Conservation (phyloP, 2,113 vertebrate genomes). For the Apaloderma vittatum region DNA sequence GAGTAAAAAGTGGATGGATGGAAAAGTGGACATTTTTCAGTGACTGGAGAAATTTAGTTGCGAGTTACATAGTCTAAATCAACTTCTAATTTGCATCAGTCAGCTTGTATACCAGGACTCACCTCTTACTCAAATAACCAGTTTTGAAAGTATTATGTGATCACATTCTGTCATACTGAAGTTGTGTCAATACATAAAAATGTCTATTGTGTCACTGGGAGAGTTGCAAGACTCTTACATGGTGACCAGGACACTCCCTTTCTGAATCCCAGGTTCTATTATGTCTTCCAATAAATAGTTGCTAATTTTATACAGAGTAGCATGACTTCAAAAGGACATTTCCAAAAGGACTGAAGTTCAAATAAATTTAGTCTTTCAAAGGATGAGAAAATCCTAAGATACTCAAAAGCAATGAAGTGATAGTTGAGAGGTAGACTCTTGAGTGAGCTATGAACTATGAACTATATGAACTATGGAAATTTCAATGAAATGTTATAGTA, state of each 20-base stretch:
- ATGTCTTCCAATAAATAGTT: background rate
- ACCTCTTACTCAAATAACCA: background rate
- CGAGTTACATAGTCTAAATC: rapidly evolving
- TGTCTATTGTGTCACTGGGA: background rate
- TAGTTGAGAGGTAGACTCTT: background rate
- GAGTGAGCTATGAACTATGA: background rate
- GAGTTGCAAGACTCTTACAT: background rate
- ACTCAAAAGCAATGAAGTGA: background rate
- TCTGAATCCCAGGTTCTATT: background rate
- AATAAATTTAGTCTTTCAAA: background rate
- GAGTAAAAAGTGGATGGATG: background rate
- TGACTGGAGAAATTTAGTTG: background rate
- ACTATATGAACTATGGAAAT: background rate
- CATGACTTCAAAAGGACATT: background rate
- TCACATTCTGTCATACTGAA: background rate
- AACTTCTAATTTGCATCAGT: background rate
- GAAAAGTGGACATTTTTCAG: background rate
- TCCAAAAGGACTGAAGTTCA: background rate
- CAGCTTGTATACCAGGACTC: background rate
- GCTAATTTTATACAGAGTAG: background rate
- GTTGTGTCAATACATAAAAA: background rate
- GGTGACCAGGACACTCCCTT: background rate
- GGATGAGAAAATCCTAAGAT: background rate
- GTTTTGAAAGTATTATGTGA: background rate
- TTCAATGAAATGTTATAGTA: background rate